Base-by-base conservation (phyloP, 2,888 invertebrate genomes). In the Eupithecia dodoneata region DNA sequence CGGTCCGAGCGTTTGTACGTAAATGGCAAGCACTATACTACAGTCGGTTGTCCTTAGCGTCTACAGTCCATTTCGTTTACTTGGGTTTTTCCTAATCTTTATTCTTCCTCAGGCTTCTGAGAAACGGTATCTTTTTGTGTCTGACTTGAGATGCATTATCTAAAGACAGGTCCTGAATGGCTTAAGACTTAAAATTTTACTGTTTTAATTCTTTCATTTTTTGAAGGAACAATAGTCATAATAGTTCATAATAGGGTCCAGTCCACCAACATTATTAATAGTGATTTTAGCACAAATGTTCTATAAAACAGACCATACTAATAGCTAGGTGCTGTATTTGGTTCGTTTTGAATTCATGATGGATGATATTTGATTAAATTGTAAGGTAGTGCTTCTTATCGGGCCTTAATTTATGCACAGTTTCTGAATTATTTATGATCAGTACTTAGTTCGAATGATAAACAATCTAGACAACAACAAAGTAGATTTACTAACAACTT, bases 101-200 rank as follows among this genome's bases (percentile, higher is more conserved):
- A n/a, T 67, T 63, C 70, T 72, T 67, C 73, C 30, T 66, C 7
- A 47, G 45, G 41, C 45, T 76, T 79, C 79, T 77, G 71, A 49
- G 77, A 77, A 79, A 76, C 69, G 10, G 73, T 77, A 74, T 74
- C 74, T 78, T 77, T 80, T 75, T 71, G 71, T 78, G 70, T 75
- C 71, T 67, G 75, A 59, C 47, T 47, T 49, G 71, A 67, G 63
- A 30, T n/a, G 49, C 12, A 65, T 73, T 73, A 78, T 75, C 66
- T 71, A 15, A 30, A 75, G 63, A 71, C 47, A 71, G 66, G 77
- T 69, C 74, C 41, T 74, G 47, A 18, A 7, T 69, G 69, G 49
- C 72, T 71, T 12, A 76, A 74, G 74, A 71, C 44, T 15, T 75
- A 44, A 73, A 2, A 12, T 41, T 42, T n/a, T 42, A 42, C 10